A percentile compares a stretch with the other conserved stretches of the same genome.
Conservation (phyloP, 1,140 invertebrate species). For the Copidosoma floridanum region DNA sequence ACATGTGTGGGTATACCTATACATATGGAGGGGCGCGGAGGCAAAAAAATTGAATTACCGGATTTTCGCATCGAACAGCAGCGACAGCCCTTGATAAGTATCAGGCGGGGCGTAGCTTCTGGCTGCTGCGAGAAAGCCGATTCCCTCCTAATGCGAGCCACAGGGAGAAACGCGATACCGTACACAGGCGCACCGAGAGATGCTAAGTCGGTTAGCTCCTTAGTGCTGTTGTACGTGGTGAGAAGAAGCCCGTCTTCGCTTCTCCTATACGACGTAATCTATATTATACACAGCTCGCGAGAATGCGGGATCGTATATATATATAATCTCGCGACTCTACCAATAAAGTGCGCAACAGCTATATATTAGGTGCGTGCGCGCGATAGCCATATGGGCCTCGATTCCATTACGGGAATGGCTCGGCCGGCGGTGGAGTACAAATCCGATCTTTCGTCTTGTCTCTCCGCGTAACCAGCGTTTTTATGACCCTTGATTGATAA, state of each 20-base stretch:
- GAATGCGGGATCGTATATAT: no score
- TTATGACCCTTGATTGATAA: no score
- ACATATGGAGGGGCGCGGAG: neutral
- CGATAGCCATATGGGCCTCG: slow-evolving; percentile 10
- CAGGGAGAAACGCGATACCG: slow-evolving; percentile 25
- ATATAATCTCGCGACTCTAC: no score
- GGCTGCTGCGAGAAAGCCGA: slow-evolving; percentile 15
- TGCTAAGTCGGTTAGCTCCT: slow-evolving; percentile 26
- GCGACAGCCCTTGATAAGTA: neutral
- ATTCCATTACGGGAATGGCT: slow-evolving; percentile 13
- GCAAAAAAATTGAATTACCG: slow-evolving; percentile 6
- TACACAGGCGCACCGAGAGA: neutral
- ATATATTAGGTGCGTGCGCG: no score
- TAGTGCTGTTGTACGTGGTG: slow-evolving; percentile 13
- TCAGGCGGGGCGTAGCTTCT: neutral
- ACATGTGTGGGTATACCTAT: no score
- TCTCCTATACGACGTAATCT: no score
- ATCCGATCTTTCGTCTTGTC: neutral
- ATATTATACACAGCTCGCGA: no score
- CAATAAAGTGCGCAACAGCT: no score
- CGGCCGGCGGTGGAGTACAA: no score
- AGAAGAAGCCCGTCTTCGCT: no score
- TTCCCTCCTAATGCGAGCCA: slow-evolving; percentile 22
- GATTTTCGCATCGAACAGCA: neutral
- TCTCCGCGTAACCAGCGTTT: no score